Base-by-base conservation (phyloP, 2,113 vertebrate genomes). In the Eidolon helvum region DNA sequence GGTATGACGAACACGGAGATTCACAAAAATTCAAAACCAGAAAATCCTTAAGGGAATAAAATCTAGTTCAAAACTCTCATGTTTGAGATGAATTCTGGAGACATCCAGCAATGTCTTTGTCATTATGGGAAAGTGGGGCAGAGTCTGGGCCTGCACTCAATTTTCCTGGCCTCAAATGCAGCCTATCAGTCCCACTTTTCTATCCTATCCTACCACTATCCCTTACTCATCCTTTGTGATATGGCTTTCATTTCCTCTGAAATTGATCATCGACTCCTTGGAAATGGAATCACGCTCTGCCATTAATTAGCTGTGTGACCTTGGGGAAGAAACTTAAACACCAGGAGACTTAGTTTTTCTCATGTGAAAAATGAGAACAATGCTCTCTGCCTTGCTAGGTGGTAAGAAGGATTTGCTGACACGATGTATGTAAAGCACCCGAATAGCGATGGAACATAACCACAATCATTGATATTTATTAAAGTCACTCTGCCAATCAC, bases 81-180 rank as follows among this genome's bases (percentile, higher is more conserved):
- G 22, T 89, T 86, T 82, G 92, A 94, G 87, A 95, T 79, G 35
- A 94, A 84, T 78, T 82, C 87, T 61, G 91, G 82, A 88, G 45
- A 57, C 2, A 21, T 33, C 50, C n/a, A 85, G 43, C 18, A 24
- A 88, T 24, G 75, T 92, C 38, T 95, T 35, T 92, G 82, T 91
- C 90, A 95, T 83, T 35, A 63, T 6, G 40, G 26, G 61, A 88
- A 96, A 95, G 63, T 83, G 53, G 66, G 63, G 22, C 79, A 94
- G 66, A 90, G 53, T 80, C 75, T 45, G 61, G 59, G 55, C 69
- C 78, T 89, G 50, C 7, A 94, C 11, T 21, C 35, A 65, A 50
- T 35, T 91, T 96, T 92, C 45, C 38, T 83, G 59, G 53, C 26
- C 55, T 83, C 30, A 72, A 26, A 90, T 28, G 22, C 5, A 87